Conservation (phyloP, 1,140 invertebrate species). For the Drosophila sp. region DNA sequence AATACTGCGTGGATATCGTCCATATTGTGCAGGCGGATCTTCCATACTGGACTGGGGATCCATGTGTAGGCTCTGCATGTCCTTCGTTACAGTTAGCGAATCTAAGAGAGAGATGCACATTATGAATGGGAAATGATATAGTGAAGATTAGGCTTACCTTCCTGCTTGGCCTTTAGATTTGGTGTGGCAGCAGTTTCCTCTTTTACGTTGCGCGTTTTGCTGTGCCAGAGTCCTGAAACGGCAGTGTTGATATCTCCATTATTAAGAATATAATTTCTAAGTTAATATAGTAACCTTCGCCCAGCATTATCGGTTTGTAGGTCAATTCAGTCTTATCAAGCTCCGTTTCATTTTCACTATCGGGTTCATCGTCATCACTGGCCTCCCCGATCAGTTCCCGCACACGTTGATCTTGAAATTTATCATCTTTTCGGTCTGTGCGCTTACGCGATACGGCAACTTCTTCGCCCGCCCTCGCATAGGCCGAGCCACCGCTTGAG, state of each 20-base stretch:
- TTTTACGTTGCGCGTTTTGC: constrained; percentile 57
- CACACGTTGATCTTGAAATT: constrained; percentile 38
- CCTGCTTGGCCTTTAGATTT: constrained; percentile 10
- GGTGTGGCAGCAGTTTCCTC: constrained; percentile 14
- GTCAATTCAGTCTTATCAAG: constrained; percentile 78
- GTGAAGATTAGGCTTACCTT: constrained; percentile 16
- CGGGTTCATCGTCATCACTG: constrained; percentile 61
- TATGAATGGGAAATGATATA: not conserved
- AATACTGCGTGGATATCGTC: constrained; percentile 68
- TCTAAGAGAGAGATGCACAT: constrained; percentile 34
- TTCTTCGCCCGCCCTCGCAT: constrained; percentile 58
- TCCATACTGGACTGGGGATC: constrained; percentile 37
- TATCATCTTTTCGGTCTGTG: constrained; percentile 64
- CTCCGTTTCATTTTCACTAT: constrained; percentile 53
- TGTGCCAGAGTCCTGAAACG: constrained; percentile 63
- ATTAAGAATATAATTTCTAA: not conserved
- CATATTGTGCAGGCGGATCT: constrained; percentile 66
- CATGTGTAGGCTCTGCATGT: constrained; percentile 57
- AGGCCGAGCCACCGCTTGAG: constrained; percentile 44
- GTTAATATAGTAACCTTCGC: constrained; percentile 57
- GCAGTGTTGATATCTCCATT: not conserved
- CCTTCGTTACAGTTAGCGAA: constrained; percentile 52
- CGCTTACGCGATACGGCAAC: constrained; percentile 62
- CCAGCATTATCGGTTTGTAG: constrained; percentile 64
- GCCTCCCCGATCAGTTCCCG: constrained; percentile 61